Conservation (phyloP, 2,113 vertebrate species). For the Chitala chitala region DNA sequence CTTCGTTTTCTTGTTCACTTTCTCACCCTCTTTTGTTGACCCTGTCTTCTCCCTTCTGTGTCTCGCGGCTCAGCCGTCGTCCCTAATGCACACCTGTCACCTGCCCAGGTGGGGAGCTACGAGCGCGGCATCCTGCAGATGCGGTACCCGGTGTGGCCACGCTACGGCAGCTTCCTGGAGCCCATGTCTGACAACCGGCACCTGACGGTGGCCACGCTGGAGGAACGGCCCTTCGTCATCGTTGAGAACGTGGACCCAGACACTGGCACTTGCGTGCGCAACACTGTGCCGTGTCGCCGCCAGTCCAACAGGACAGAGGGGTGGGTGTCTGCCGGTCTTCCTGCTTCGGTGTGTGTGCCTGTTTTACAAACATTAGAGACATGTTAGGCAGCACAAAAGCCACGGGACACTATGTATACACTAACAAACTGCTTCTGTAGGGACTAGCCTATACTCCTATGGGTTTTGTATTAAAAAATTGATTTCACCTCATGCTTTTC, state of each 20-base stretch:
- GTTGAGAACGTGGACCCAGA: constrained; percentile 88
- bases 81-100: neutral
- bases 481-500: no score
- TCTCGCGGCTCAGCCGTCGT: neutral
- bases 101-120: constrained; percentile 81
- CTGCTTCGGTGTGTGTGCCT: neutral
- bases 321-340: constrained; percentile 55
- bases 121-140: constrained; percentile 84
- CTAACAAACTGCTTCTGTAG: no score
- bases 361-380: neutral
- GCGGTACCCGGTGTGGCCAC: constrained; percentile 94
- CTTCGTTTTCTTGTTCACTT: neutral
- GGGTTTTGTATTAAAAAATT: no score
- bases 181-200: constrained; percentile 84
- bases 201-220: constrained; percentile 90
- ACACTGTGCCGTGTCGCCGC: constrained; percentile 91
- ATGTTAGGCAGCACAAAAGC: no score
- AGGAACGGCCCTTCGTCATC: constrained; percentile 94
- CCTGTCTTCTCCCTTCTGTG: neutral
- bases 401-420: no score
- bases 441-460: no score
- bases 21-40: neutral
- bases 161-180: constrained; percentile 83
- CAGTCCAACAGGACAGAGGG: constrained; percentile 82
- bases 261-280: constrained; percentile 88